Conservation (phyloP, 2,888 invertebrate genomes). For the Schizotus pectinicornis region DNA sequence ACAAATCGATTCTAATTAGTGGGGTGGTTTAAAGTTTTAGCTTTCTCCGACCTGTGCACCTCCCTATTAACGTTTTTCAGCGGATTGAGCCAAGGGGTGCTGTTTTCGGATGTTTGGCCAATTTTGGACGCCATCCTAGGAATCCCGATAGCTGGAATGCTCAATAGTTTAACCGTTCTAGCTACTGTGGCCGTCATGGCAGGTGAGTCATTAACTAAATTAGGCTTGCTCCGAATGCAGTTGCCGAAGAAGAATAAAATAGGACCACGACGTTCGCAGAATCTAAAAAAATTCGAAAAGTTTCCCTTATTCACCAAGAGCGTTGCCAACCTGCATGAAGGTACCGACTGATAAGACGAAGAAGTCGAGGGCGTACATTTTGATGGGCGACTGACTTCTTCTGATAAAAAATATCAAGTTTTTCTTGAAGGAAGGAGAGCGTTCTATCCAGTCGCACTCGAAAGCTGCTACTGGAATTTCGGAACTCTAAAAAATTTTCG, state of each 20-base stretch:
- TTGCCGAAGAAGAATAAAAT: conserved; percentile 8
- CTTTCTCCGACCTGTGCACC: conserved; percentile 48
- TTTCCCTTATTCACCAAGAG: background rate
- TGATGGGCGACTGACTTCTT: background rate
- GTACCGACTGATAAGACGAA: background rate
- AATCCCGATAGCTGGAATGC: conserved; percentile 48
- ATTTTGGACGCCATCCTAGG: conserved; percentile 51
- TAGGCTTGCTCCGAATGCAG: conserved; percentile 8
- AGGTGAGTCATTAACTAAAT: conserved; percentile 36
- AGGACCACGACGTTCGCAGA: conserved; percentile 7
- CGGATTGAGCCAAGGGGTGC: conserved; percentile 47
- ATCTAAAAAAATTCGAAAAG: background rate
- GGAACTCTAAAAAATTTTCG: background rate
- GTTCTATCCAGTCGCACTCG: conserved; percentile 3
- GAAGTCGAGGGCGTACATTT: background rate
- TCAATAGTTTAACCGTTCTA: conserved; percentile 49
- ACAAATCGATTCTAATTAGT: conserved; percentile 9
- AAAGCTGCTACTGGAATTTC: conserved; percentile 2
- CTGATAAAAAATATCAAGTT: conserved; percentile 11
- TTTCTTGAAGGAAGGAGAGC: conserved; percentile 3
- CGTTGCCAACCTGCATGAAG: background rate
- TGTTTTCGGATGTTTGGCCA: conserved; percentile 47
- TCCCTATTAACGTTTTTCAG: conserved; percentile 49
- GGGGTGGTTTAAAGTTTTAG: conserved; percentile 45
- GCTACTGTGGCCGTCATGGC: conserved; percentile 51